These are phyloP conservation scores for Adelges cooleyi DNA, from an alignment of 1,140 invertebrate genomes.

Conservation along the genomic window DNA sequence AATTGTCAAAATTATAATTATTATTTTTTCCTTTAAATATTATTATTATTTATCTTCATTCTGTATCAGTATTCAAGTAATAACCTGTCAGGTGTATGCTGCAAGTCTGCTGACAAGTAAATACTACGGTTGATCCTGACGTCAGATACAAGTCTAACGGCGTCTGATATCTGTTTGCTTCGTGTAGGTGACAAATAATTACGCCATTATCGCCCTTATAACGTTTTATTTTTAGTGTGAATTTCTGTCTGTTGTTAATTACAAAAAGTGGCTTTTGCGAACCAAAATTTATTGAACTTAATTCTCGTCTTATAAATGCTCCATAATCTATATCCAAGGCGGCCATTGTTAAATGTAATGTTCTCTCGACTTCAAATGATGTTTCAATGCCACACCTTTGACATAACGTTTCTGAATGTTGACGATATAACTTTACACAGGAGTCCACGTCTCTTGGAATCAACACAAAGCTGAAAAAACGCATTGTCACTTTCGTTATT, in stretches of 20 bases:
- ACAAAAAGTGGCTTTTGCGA: background rate
- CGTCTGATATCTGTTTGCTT: slow-evolving; percentile 9
- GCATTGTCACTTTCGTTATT: too few relatives aligned
- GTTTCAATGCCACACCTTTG: slow-evolving; percentile 2
- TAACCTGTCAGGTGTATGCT: slow-evolving; percentile 11
- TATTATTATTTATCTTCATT: too few relatives aligned
- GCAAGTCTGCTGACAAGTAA: slow-evolving; percentile 18
- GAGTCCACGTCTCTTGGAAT: background rate
- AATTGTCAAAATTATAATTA: too few relatives aligned
- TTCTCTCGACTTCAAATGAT: background rate
- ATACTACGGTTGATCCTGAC: background rate
- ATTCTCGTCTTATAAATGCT: slow-evolving; percentile 3
- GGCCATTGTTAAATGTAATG: background rate
- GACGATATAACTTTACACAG: background rate
- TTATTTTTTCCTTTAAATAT: too few relatives aligned
- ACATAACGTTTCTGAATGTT: slow-evolving; percentile 1
- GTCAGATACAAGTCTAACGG: background rate
- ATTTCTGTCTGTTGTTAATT: slow-evolving; percentile 6
- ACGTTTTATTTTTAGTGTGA: slow-evolving; percentile 1
- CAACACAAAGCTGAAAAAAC: background rate
- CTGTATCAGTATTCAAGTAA: too few relatives aligned
- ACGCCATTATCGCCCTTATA: background rate
- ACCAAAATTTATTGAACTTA: background rate
- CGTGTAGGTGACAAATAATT: slow-evolving; percentile 8
- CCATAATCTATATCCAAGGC: slow-evolving; percentile 3